These are phyloP conservation scores for Solea senegalensis DNA, from an alignment of 2,113 vertebrate genomes.

Conservation along the genomic window DNA sequence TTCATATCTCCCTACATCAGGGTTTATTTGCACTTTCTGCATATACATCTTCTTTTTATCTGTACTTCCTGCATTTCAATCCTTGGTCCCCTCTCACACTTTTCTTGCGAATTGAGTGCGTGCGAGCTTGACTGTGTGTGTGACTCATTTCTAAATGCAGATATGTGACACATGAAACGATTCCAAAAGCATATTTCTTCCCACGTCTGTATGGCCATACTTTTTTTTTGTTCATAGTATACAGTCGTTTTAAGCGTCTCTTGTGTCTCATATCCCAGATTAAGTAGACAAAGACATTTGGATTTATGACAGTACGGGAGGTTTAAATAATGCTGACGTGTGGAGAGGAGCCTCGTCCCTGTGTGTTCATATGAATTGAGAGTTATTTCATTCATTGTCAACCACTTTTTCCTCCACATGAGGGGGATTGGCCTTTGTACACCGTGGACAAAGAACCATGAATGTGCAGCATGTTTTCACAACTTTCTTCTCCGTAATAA, in stretches of 20 bases:
- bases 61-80: conserved; percentile 44
- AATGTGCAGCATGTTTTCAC: too few relatives aligned
- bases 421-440: too few relatives aligned
- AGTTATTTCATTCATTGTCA: too few relatives aligned
- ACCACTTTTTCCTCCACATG: too few relatives aligned
- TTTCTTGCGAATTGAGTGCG: conserved; percentile 8
- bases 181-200: conserved; percentile 32
- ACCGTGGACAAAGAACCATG: too few relatives aligned
- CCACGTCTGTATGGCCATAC: conserved; percentile 1
- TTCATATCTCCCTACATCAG: conserved; percentile 1
- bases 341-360: too few relatives aligned
- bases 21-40: conserved; percentile 20
- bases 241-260: neutral
- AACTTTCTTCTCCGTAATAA: too few relatives aligned
- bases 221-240: neutral
- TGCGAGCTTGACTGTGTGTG: neutral
- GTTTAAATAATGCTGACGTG: too few relatives aligned
- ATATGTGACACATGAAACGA: conserved; percentile 59
- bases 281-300: neutral
- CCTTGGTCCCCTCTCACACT: conserved; percentile 9
- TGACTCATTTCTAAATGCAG: conserved; percentile 52
- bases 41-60: conserved; percentile 3
- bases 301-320: too few relatives aligned
- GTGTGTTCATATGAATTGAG: too few relatives aligned
- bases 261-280: neutral